A percentile compares a stretch with the other conserved stretches of the same genome.
Evolutionary conservation across 2,113 vertebrate species (phyloP).

Genomic region (Chlorodrepanis virens): DNA sequence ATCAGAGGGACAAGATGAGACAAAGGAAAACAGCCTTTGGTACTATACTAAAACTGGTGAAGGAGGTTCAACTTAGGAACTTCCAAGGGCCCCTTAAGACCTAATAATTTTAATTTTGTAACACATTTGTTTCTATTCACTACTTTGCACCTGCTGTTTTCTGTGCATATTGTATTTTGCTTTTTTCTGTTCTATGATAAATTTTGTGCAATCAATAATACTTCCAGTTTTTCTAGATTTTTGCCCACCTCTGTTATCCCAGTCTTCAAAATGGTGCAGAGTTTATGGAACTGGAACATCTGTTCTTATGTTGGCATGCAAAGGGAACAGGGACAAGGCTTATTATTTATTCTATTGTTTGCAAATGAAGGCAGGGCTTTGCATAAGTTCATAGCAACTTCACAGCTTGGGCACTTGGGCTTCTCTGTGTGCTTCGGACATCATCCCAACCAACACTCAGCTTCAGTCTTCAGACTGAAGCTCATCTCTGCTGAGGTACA

Average conservation of each 20-base stretch:
- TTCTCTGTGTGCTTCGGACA: background rate
- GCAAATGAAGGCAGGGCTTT: background rate
- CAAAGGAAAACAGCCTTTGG: background rate
- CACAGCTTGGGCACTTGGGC: background rate
- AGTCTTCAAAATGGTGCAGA: background rate
- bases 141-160: background rate
- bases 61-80: background rate
- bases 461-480: background rate
- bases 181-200: background rate
- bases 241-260: background rate
- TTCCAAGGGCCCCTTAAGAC: background rate
- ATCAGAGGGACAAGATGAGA: constrained; percentile 52
- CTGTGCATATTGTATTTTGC: background rate
- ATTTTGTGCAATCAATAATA: background rate
- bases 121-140: background rate
- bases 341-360: background rate
- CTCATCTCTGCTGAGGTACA: background rate
- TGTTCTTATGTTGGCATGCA: background rate
- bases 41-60: background rate
- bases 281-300: background rate
- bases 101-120: background rate
- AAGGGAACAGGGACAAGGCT: background rate
- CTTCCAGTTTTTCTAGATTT: background rate
- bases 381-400: background rate
- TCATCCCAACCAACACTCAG: accelerated